phyloP scores from a whole-genome alignment of 2,797 vertebrate genomes.

The Tapera naevia region DNA sequence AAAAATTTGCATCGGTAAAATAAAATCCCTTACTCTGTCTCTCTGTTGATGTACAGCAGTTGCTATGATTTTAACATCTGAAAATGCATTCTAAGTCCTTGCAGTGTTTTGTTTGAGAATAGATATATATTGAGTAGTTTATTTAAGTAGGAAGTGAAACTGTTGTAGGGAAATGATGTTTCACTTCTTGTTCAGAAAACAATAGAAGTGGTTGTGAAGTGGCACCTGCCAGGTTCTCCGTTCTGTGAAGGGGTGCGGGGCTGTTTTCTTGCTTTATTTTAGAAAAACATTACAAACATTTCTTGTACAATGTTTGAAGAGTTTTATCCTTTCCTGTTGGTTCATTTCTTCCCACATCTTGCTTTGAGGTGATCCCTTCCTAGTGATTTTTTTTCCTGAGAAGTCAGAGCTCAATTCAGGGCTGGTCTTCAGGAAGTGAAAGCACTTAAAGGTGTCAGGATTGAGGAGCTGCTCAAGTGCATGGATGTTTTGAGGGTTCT shows the following conservation, averaged over 20 bases:
- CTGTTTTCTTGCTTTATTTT: neutral
- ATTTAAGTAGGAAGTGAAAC: neutral
- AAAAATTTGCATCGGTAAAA: rapidly evolving
- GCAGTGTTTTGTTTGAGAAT: neutral
- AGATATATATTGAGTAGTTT: neutral
- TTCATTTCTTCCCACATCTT: neutral
- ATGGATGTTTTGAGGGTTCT: neutral
- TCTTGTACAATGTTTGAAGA: neutral
- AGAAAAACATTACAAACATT: neutral
- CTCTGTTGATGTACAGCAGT: neutral
- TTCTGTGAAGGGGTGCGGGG: neutral
- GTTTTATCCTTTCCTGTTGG: neutral
- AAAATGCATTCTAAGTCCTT: neutral
- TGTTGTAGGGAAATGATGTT: neutral
- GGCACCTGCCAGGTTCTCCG: neutral
- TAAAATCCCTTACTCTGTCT: neutral
- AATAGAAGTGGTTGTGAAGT: neutral
- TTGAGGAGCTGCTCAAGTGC: neutral
- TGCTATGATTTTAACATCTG: neutral
- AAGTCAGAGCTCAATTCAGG: neutral
- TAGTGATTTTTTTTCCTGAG: neutral
- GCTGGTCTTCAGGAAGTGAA: neutral
- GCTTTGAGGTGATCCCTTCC: neutral
- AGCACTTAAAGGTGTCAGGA: neutral
- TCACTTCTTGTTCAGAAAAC: neutral